These are phyloP conservation scores for Poecile montanus DNA, from an alignment of 2,797 vertebrate genomes.

Conservation along the genomic window DNA sequence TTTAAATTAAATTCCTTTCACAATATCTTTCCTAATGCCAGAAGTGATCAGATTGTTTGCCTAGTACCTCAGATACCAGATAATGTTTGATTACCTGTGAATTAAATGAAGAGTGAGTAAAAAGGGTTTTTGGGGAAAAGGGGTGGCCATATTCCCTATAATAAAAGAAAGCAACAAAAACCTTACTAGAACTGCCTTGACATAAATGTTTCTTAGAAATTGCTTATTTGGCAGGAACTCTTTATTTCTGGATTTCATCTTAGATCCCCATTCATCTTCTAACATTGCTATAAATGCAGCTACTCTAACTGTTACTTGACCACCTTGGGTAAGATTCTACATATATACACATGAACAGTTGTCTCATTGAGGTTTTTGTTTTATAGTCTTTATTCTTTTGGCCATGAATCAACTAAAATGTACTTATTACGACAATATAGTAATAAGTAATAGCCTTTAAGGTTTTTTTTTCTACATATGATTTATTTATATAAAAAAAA, in stretches of 20 bases:
- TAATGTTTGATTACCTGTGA: neutral
- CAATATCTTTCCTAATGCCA: neutral
- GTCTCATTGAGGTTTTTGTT: neutral
- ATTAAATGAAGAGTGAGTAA: neutral
- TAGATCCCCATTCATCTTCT: neutral
- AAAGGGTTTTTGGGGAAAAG: neutral
- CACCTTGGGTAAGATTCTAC: neutral
- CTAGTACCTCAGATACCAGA: neutral
- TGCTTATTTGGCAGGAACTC: neutral
- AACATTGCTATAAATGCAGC: neutral
- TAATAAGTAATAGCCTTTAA: neutral
- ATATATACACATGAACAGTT: neutral
- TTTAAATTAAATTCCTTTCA: neutral
- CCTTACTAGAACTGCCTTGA: neutral
- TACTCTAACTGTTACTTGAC: neutral
- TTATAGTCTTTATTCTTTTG: neutral
- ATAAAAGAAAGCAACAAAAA: neutral
- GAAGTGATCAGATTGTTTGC: neutral
- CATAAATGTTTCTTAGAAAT: neutral
- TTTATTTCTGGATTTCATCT: neutral
- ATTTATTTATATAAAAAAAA: neutral
- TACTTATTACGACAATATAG: neutral
- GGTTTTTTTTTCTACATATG: neutral
- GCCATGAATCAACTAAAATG: neutral
- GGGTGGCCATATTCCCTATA: rapidly evolving